phyloP scores from a whole-genome alignment of 2,113 vertebrate genomes.

The Odocoileus hemionus region DNA sequence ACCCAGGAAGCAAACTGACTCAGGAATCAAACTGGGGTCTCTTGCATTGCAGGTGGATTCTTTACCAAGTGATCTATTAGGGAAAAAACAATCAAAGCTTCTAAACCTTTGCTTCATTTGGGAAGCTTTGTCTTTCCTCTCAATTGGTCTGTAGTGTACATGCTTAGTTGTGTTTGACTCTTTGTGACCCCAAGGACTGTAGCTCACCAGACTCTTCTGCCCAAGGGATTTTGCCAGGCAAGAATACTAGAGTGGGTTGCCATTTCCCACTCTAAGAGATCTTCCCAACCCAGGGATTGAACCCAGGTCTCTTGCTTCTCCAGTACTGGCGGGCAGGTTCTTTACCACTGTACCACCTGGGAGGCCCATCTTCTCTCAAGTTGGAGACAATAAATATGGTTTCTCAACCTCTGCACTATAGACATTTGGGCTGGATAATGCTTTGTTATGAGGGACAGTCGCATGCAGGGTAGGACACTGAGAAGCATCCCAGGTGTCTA shows the following conservation, averaged over 20 bases:
- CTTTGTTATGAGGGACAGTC: background rate
- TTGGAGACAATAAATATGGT: background rate
- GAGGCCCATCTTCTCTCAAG: background rate
- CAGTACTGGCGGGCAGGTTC: background rate
- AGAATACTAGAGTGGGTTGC: background rate
- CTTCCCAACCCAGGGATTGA: background rate
- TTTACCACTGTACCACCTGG: background rate
- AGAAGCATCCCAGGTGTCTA: background rate
- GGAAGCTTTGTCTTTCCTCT: background rate
- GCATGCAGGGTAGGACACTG: fast-evolving
- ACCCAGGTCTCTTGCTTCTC: background rate
- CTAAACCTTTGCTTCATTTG: background rate
- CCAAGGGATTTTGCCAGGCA: background rate
- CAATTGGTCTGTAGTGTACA: background rate
- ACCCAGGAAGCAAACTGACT: background rate
- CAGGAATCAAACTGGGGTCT: background rate
- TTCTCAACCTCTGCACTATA: background rate
- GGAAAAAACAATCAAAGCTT: background rate
- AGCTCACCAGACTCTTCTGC: background rate
- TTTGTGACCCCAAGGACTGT: background rate
- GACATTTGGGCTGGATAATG: background rate
- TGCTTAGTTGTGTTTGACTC: background rate
- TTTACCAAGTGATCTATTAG: background rate
- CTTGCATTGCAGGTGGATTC: background rate
- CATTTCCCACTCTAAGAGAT: background rate